These are phyloP conservation scores for Cacoxenus indagator DNA, from an alignment of 2,888 invertebrate genomes.

Conservation along the genomic window DNA sequence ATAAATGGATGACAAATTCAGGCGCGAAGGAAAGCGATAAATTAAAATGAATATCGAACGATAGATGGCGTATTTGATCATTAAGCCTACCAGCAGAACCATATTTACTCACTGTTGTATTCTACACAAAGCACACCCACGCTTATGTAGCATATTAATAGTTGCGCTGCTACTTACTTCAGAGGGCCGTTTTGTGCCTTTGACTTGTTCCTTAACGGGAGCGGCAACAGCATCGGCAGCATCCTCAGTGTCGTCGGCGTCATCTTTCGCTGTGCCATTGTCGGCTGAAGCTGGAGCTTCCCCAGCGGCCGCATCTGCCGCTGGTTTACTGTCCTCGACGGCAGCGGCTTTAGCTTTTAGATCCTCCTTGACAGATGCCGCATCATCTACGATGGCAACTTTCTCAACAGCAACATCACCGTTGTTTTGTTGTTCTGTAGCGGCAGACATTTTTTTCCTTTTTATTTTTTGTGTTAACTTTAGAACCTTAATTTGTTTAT, in stretches of 20 bases:
- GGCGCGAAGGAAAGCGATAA: background rate
- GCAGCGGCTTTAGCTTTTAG: constrained; percentile 67
- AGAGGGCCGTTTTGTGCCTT: constrained; percentile 85
- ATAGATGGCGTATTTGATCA: too few relatives aligned
- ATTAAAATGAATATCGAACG: too few relatives aligned
- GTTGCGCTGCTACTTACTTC: constrained; percentile 77
- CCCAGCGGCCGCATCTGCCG: constrained; percentile 44
- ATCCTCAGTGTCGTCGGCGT: constrained; percentile 53
- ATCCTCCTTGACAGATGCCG: constrained; percentile 70
- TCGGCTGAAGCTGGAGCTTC: constrained; percentile 58
- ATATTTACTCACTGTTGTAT: too few relatives aligned
- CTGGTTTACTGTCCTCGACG: constrained; percentile 51
- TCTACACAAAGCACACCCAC: too few relatives aligned
- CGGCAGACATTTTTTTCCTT: constrained; percentile 77
- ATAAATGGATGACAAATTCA: background rate
- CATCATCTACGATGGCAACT: constrained; percentile 72
- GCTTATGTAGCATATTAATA: too few relatives aligned
- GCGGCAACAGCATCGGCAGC: constrained; percentile 56
- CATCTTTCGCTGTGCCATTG: constrained; percentile 63
- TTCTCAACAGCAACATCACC: constrained; percentile 82
- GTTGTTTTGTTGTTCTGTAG: constrained; percentile 78
- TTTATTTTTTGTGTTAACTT: constrained; percentile 43
- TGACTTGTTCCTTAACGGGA: constrained; percentile 80
- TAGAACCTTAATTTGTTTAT: constrained; percentile 49
- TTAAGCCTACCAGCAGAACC: too few relatives aligned